phyloP scores from a whole-genome alignment of 2,888 invertebrate species.

The Melipona beecheii region DNA sequence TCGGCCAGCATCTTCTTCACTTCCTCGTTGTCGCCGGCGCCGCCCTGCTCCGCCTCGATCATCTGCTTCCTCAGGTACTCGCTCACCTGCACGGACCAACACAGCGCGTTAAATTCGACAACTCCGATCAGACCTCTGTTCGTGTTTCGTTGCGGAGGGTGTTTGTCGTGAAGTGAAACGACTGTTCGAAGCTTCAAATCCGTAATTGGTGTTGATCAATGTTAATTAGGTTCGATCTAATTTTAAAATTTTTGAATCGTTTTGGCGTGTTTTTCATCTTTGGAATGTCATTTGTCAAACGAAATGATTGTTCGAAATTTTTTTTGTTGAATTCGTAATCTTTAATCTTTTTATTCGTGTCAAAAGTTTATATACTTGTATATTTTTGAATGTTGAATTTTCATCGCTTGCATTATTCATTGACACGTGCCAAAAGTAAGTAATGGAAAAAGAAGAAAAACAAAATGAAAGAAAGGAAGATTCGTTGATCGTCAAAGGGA shows the following conservation, averaged over 20 bases:
- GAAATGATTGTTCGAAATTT: too few species aligned
- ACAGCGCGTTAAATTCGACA: not conserved
- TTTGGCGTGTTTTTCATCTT: too few species aligned
- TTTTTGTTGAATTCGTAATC: too few species aligned
- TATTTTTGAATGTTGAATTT: not conserved
- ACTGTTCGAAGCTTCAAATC: not conserved
- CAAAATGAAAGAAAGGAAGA: not conserved
- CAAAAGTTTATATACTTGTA: not conserved
- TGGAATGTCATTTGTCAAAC: too few species aligned
- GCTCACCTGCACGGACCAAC: conserved; percentile 89
- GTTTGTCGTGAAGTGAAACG: not conserved
- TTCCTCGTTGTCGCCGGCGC: conserved; percentile 89
- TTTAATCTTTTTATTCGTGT: too few species aligned
- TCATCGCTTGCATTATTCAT: not conserved
- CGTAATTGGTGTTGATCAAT: too few species aligned
- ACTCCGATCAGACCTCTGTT: not conserved
- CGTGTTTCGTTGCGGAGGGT: not conserved
- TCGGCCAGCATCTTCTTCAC: conserved; percentile 93
- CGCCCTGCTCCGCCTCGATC: conserved; percentile 89
- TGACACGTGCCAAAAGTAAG: not conserved
- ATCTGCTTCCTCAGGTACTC: conserved; percentile 96
- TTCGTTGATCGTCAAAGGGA: not conserved
- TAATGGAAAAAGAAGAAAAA: not conserved
- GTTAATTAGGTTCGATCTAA: too few species aligned
- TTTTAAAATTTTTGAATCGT: too few species aligned